phyloP scores from a whole-genome alignment of 2,113 vertebrate genomes.

The Megaleporinus macrocephalus region DNA sequence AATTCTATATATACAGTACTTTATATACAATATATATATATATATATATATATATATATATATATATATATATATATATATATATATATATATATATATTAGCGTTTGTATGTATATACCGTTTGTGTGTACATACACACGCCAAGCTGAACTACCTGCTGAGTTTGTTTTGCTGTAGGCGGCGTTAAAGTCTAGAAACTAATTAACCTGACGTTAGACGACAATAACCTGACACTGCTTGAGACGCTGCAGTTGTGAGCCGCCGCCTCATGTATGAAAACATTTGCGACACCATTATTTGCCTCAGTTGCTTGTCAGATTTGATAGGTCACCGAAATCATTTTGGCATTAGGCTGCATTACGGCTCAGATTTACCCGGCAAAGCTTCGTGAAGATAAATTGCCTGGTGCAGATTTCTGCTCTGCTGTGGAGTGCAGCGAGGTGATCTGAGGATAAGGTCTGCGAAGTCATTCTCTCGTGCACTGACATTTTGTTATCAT shows the following conservation, averaged over 20 bases:
- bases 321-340: conserved; percentile 36
- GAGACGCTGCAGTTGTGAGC: conserved; percentile 3
- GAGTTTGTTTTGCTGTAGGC: not conserved
- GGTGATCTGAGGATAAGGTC: conserved; percentile 52
- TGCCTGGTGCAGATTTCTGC: conserved; percentile 43
- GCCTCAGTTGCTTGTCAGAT: conserved; percentile 7
- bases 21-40: too few relatives aligned
- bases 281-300: conserved; percentile 14
- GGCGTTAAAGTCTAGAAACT: not conserved
- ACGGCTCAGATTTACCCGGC: conserved; percentile 23
- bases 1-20: too few relatives aligned
- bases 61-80: too few relatives aligned
- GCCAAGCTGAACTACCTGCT: not conserved
- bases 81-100: too few relatives aligned
- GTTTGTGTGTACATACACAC: too few relatives aligned
- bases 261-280: not conserved
- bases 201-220: not conserved
- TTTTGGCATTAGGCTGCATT: conserved; percentile 37
- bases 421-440: conserved; percentile 40
- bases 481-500: conserved; percentile 50
- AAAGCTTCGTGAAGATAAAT: conserved; percentile 52
- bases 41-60: too few relatives aligned
- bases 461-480: conserved; percentile 48
- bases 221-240: not conserved
- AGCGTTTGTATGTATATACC: too few relatives aligned